Evolutionary conservation across 2,888 invertebrate species (phyloP).

Genomic region (Euplagia quadripunctaria): DNA sequence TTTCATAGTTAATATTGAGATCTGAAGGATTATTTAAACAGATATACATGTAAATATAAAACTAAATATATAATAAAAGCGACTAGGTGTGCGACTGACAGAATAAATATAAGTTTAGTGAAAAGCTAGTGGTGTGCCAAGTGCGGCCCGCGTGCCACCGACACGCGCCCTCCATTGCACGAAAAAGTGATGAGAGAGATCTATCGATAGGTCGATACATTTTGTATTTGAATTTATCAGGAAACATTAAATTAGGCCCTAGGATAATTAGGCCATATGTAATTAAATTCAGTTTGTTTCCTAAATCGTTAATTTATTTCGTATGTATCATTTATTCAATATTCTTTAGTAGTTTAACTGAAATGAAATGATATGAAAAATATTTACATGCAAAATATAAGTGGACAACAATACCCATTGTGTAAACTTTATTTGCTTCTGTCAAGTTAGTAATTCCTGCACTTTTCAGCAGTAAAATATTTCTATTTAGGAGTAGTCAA

Average conservation of each 20-base stretch:
- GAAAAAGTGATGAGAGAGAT: constrained; percentile 51
- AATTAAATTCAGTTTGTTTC: too few relatives aligned
- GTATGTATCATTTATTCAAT: too few relatives aligned
- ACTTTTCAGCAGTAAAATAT: too few relatives aligned
- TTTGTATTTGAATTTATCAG: background rate
- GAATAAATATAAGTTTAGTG: constrained; percentile 84
- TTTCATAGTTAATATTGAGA: background rate
- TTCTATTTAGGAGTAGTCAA: too few relatives aligned
- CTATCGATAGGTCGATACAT: constrained; percentile 18
- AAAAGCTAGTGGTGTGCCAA: constrained; percentile 78
- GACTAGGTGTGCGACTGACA: constrained; percentile 71
- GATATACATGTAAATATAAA: background rate
- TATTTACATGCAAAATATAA: too few relatives aligned
- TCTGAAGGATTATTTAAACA: constrained; percentile 1
- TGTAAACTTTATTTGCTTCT: too few relatives aligned
- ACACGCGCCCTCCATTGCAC: constrained; percentile 66
- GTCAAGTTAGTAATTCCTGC: too few relatives aligned
- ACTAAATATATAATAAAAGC: constrained; percentile 58
- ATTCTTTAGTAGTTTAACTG: background rate
- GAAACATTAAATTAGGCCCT: too few relatives aligned
- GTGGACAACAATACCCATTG: too few relatives aligned
- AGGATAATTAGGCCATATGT: too few relatives aligned
- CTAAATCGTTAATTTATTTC: too few relatives aligned
- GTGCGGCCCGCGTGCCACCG: constrained; percentile 71
- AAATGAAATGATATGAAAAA: too few relatives aligned